Base-by-base conservation (phyloP, 2,797 vertebrate genomes). In the Trachurus trachurus region DNA sequence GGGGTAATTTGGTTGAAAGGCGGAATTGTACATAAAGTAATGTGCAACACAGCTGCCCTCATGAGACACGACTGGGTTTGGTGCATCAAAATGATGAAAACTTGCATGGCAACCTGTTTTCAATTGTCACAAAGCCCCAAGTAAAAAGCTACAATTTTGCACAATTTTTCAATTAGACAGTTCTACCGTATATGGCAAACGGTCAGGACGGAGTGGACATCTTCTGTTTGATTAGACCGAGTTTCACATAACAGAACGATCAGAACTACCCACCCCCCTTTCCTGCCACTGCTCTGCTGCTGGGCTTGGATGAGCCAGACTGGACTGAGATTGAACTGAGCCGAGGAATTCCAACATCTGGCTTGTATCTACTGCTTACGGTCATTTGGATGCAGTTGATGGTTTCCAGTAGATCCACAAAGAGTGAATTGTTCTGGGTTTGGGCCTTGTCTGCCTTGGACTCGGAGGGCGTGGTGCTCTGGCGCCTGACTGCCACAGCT, bases 351-450 rank as follows among this genome's bases (percentile, higher is more conserved):
- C 94, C 93, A 94, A 96, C 95, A 96, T 96, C 95, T 96, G 95
- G 95, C 95, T 96, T 96, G 94, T 95, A 96, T 96, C 95, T 96
- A 77, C 90, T 92, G 93, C 94, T 95, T 95, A 94, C 90, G 94
- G 94, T 95, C 95, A 96, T 95, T 96, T 95, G 93, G 95, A 95
- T 93, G 91, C 94, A 93, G 94, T 93, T 92, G 94, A 94, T 93
- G 93, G 93, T 94, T 95, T 96, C 95, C 95, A 96, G 95, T 95
- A 94, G 93, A 94, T 95, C 89, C 94, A 96, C 95, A 96, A 96
- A 96, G 95, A 91, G 91, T 84, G 93, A 87, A 96, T 96, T 96
- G 95, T 96, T 96, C 94, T 93, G 89, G 88, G 93, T 93, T 92
- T 91, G 92, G 92, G 91, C 90, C 94, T 90, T 74, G 93, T 94